Conservation (phyloP, 2,888 invertebrate genomes). For the Drosophila merina region DNA sequence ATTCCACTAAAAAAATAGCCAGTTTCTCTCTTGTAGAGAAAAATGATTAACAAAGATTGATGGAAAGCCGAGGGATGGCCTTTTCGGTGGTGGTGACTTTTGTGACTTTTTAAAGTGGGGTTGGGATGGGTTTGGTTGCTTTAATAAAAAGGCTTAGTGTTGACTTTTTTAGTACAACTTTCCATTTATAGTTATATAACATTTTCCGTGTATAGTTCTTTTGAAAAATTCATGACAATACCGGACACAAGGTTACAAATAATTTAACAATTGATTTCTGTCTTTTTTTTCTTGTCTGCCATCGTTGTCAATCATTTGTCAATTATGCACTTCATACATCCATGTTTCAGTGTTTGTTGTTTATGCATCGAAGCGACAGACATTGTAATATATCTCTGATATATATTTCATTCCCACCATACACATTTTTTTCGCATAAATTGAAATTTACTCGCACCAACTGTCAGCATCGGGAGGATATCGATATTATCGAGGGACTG, state of each 20-base stretch:
- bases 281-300: constrained; percentile 32
- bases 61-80: constrained; percentile 53
- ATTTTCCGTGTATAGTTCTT: background rate
- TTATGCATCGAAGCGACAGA: constrained; percentile 28
- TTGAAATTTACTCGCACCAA: constrained; percentile 66
- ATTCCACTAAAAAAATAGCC: constrained; percentile 10
- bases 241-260: constrained; percentile 14
- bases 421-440: constrained; percentile 47
- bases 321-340: constrained; percentile 72
- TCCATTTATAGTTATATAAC: background rate
- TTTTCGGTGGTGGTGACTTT: constrained; percentile 63
- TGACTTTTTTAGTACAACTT: too few species aligned
- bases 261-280: constrained; percentile 15
- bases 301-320: constrained; percentile 73
- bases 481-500: constrained; percentile 9
- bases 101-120: constrained; percentile 59
- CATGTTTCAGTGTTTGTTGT: constrained; percentile 16
- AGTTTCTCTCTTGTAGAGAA: constrained; percentile 40
- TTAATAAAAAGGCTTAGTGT: background rate
- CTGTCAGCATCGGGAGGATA: constrained; percentile 49
- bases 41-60: constrained; percentile 75
- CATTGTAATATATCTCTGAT: constrained; percentile 38
- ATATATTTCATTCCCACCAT: constrained; percentile 30
- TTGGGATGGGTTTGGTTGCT: constrained; percentile 8
- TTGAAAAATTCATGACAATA: background rate